Base-by-base conservation (phyloP, 2,113 vertebrate species). In the Nothocercus julius region DNA sequence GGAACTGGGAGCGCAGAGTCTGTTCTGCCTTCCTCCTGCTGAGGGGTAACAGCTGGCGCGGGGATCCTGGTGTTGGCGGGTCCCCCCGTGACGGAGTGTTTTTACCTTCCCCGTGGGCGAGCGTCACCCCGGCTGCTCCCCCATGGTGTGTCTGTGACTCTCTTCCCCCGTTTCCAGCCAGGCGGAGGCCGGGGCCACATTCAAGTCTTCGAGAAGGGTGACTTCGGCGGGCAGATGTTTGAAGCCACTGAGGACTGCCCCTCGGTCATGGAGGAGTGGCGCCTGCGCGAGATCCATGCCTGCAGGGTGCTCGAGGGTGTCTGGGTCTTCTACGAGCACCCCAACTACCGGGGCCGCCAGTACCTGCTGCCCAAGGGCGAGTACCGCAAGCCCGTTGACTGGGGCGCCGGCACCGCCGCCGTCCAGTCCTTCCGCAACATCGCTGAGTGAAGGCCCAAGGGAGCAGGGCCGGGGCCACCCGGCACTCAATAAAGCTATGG, bases 241-340 rank as follows among this genome's bases (percentile, higher is more conserved):
- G 99, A 99, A 94, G 97, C 97, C 92, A 98, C 96, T 0, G 99
- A 99, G 78, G 99, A 99, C 85, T 99, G 99, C 63, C 98, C 99
- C 69, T 99, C 98, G 0, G 63, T 99, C 70, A 97, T 98, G 98
- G 98, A 99, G 69, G 98, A 98, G 63, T 98, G 98, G 94, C 98
- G 98, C 94, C 96, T 98, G 97, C 97, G 98, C 7, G 99, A 99
- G 96, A 97, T 99, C 86, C 97, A 99, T 7, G 99, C 99, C 95
- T 99, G 98, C 92, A 98, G 98, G 96, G 98, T 99, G 82, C 95
- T 98, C 75, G 99, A 99, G 2, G 99, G 99, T 2, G 98, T 97
- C 96, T 99, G 99, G 99, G 97, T 99, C 83, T 99, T 99, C 98
- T 99, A 99, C 1, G 99, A 99, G 96, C 98, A 99, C 3, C 98